Base-by-base conservation (phyloP, 1,140 invertebrate genomes). In the Heterodera carotae region DNA sequence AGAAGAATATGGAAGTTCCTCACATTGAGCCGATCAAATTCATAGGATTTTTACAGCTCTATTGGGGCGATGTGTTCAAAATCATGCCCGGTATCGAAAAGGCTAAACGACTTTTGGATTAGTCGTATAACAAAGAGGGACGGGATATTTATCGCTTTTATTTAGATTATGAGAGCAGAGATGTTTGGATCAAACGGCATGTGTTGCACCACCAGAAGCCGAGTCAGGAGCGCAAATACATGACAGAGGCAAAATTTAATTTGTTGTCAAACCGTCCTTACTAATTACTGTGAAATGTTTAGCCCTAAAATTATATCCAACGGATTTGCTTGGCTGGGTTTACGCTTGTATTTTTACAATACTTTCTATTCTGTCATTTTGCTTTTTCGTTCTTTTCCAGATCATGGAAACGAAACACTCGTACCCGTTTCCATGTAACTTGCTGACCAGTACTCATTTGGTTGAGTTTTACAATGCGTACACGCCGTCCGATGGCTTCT, bases 11-110 rank as follows among this genome's bases (percentile, higher is more conserved):
- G 27, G 56, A 29, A 29, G 29, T 18, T 15, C 72, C 72, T 27
- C 25, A 74, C 59, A 62, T 74, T 33, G 72, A 74, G 64, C 72
- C 72, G 64, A 74, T 74, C 56, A 74, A 74, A 74, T 74, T 74
- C 72, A 74, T 39, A 39, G 72, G 72, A 27, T 74, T 74, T 62
- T 56, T 74, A 12, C 72, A 74, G 7, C 27, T 74, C 1, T 74
- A 74, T 59, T 74, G 72, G 72, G 33, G 64, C 39, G 72, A 74
- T 34, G 72, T 74, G 15, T 74, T 74, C 10, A 56, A 33, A 29
- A 27, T 74, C 29, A 66, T 15, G 4, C 12, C 72, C 27, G 53
- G 72, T 74, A 31, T 62, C 0, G 7, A 33, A 0, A 62, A 18
- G 0, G 8, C n/a, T n/a, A n/a, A n/a, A n/a, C n/a, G n/a, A n/a